Conservation (phyloP, 1,140 invertebrate species). For the Hycleus phaleratus region DNA sequence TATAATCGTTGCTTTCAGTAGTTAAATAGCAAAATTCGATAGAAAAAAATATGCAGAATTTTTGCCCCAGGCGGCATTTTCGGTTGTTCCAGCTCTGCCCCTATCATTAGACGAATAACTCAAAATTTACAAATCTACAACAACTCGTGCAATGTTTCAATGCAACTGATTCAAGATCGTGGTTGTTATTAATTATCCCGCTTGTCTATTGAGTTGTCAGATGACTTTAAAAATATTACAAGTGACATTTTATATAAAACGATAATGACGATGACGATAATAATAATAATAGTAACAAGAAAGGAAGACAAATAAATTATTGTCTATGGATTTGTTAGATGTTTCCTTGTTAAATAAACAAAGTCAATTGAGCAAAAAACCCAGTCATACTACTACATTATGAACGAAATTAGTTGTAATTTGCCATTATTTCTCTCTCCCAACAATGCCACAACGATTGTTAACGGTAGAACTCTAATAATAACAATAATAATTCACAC, state of each 20-base stretch:
- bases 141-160: too few species aligned
- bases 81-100: too few species aligned
- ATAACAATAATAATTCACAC: background rate
- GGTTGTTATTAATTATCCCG: too few species aligned
- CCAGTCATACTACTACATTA: slow-evolving; percentile 8
- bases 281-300: background rate
- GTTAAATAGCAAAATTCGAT: too few species aligned
- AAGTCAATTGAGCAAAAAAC: background rate
- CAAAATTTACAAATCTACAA: too few species aligned
- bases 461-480: slow-evolving; percentile 8
- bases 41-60: too few species aligned
- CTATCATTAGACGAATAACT: too few species aligned
- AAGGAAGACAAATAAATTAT: slow-evolving; percentile 7
- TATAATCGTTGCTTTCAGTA: too few species aligned
- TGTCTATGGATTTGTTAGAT: background rate
- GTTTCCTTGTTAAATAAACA: too few species aligned
- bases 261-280: slow-evolving; percentile 7
- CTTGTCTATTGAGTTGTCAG: slow-evolving; percentile 12
- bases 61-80: too few species aligned
- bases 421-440: background rate
- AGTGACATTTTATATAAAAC: background rate
- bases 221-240: background rate
- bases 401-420: slow-evolving; percentile 11
- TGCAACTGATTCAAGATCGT: too few species aligned
- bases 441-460: background rate